Percentiles rank a stretch among this genome's conserved stretches.
phyloP scores from a whole-genome alignment of 2,113 vertebrate species.

The Marmota monax region DNA sequence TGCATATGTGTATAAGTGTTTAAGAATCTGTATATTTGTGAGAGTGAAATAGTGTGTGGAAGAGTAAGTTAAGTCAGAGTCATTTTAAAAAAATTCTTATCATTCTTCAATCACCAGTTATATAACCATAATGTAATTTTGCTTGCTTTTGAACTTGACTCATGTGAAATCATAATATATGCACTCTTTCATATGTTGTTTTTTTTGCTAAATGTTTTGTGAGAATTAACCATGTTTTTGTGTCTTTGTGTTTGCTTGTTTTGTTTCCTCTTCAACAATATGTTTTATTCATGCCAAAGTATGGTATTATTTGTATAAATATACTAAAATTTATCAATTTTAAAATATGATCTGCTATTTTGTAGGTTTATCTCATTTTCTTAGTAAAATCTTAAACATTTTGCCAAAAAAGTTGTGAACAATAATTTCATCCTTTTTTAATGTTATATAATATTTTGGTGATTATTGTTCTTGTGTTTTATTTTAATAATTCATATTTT shows the following conservation, averaged over 20 bases:
- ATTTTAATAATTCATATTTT: too few relatives aligned
- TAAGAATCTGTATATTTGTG: not conserved
- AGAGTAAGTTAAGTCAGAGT: not conserved
- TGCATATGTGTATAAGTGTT: too few relatives aligned
- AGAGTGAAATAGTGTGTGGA: not conserved
- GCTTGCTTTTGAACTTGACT: not conserved
- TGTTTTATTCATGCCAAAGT: not conserved
- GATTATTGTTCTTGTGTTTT: too few relatives aligned
- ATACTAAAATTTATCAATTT: too few relatives aligned
- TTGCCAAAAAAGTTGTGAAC: too few relatives aligned
- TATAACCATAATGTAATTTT: not conserved
- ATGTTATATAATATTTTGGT: too few relatives aligned
- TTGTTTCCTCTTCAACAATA: not conserved
- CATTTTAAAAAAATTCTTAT: not conserved
- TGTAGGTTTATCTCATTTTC: too few relatives aligned
- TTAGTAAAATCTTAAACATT: too few relatives aligned
- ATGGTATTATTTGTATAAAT: not conserved
- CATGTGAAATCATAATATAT: not conserved
- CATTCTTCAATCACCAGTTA: not conserved
- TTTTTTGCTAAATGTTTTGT: not conserved
- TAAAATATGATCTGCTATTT: too few relatives aligned
- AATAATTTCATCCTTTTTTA: too few relatives aligned
- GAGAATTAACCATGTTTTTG: not conserved
- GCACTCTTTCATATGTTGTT: not conserved
- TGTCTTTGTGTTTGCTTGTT: too few relatives aligned